Evolutionary conservation across 1,140 invertebrate genomes (phyloP).

Genomic region (Littorina saxatilis): DNA sequence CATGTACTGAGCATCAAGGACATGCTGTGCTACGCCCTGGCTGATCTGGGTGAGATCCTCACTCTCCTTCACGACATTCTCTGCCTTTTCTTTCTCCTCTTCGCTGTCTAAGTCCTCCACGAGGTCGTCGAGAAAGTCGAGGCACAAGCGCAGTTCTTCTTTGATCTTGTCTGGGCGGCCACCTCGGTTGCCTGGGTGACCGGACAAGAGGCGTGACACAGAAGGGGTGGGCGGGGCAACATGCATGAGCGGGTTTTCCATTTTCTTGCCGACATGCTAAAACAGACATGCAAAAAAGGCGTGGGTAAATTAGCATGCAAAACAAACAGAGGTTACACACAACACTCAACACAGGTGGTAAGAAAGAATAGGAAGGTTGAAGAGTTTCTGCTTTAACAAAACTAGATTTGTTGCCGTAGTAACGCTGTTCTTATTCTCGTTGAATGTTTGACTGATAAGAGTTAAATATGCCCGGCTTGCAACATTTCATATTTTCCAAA

Average conservation of each 20-base stretch:
- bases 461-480: no score
- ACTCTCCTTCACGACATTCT: background rate
- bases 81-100: background rate
- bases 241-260: constrained; percentile 3
- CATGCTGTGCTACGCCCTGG: background rate
- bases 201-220: background rate
- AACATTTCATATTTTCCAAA: no score
- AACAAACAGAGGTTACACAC: no score
- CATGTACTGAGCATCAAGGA: background rate
- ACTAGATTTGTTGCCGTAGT: no score
- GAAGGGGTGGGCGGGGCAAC: background rate
- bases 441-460: no score
- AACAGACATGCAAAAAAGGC: background rate
- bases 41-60: background rate
- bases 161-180: background rate
- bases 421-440: no score
- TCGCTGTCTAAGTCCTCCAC: background rate
- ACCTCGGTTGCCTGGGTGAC: background rate
- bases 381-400: no score
- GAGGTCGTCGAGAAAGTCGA: constrained; percentile 18
- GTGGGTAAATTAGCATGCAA: no score
- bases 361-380: no score
- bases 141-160: constrained; percentile 16
- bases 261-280: background rate
- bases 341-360: no score